Evolutionary conservation across 92 coral and sea anemone genomes (phyloP).

Genomic region (Siderastrea radians): DNA sequence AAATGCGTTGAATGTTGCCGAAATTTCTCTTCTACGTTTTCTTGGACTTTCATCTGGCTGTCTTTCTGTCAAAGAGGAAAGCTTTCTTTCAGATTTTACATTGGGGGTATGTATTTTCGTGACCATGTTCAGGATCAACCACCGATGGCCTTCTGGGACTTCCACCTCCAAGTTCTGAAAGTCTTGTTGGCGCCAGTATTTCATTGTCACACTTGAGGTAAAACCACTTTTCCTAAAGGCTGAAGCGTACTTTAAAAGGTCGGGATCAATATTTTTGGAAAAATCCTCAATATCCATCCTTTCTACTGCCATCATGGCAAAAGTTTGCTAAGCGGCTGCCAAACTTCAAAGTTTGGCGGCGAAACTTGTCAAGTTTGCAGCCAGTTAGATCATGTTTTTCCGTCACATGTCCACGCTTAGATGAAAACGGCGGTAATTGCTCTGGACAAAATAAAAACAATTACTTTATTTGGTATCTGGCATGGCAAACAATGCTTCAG

Average conservation of each 20-base stretch:
- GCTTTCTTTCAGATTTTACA: not conserved
- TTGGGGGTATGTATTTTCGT: slow-evolving; percentile 33
- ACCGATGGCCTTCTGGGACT: slow-evolving; percentile 54
- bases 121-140: slow-evolving; percentile 26
- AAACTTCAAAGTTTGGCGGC: too few species aligned
- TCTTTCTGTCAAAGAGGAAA: slow-evolving; percentile 3
- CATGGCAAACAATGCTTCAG: slow-evolving; percentile 29
- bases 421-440: slow-evolving; percentile 39
- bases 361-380: not conserved
- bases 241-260: slow-evolving; percentile 21
- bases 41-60: not conserved
- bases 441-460: slow-evolving; percentile 59
- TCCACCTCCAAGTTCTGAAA: slow-evolving; percentile 33
- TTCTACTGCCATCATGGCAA: too few species aligned
- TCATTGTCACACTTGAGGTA: slow-evolving; percentile 43
- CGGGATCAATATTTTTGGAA: slow-evolving; percentile 9
- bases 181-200: slow-evolving; percentile 45
- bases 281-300: slow-evolving; percentile 31
- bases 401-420: too few species aligned
- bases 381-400: too few species aligned
- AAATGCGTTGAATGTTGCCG: not conserved
- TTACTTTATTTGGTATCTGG: slow-evolving; percentile 46
- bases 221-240: slow-evolving; percentile 26
- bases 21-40: not conserved
- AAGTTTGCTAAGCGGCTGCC: too few species aligned